phyloP scores from a whole-genome alignment of 2,888 invertebrate genomes.

The Cryptocephalus primarius region DNA sequence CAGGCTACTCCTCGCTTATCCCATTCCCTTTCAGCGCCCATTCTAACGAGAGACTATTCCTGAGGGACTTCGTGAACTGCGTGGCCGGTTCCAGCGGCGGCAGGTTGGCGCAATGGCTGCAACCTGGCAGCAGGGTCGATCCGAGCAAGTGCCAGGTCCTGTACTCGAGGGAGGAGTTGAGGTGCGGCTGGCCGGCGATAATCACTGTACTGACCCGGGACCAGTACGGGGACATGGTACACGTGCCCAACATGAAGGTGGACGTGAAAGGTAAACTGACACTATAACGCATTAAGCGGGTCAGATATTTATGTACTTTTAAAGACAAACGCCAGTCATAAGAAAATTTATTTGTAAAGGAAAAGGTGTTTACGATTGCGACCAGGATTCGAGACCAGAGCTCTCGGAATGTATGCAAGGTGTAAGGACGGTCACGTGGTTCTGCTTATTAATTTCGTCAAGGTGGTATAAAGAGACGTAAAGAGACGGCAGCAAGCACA shows the following conservation, averaged over 20 bases:
- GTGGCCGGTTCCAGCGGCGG: slow-evolving; percentile 77
- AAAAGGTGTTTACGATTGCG: too few species aligned
- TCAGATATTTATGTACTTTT: too few species aligned
- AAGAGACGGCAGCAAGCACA: too few species aligned
- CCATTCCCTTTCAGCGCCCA: slow-evolving; percentile 50
- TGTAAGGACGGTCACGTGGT: too few species aligned
- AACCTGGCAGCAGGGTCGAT: slow-evolving; percentile 86
- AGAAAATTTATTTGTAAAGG: too few species aligned
- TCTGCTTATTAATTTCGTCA: too few species aligned
- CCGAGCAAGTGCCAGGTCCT: slow-evolving; percentile 77
- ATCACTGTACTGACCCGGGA: slow-evolving; percentile 70
- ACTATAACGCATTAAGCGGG: neutral
- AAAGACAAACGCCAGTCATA: too few species aligned
- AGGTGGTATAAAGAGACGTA: too few species aligned
- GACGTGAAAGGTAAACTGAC: slow-evolving; percentile 40
- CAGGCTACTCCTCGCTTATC: too few species aligned
- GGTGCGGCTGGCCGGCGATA: slow-evolving; percentile 76
- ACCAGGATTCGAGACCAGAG: too few species aligned
- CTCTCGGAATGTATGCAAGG: too few species aligned
- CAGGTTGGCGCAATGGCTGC: slow-evolving; percentile 87
- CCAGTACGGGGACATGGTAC: slow-evolving; percentile 83
- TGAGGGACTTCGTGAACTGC: slow-evolving; percentile 85
- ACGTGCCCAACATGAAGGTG: slow-evolving; percentile 76
- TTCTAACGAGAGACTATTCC: slow-evolving; percentile 85
- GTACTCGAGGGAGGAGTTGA: slow-evolving; percentile 57